These are phyloP conservation scores for Chrysoperla carnea DNA, from an alignment of 1,140 invertebrate species.

Conservation along the genomic window DNA sequence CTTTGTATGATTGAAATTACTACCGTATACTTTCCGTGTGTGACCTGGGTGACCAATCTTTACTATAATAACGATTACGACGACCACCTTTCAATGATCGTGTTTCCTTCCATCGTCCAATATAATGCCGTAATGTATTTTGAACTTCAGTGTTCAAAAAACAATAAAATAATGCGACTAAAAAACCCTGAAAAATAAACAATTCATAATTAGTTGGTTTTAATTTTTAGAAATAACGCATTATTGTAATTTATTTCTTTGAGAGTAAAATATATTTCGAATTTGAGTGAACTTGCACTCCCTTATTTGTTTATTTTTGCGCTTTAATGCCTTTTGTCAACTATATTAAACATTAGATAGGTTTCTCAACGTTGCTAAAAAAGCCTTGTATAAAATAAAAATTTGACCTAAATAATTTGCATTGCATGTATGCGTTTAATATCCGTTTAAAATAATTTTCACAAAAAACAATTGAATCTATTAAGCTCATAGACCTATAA, in stretches of 20 bases:
- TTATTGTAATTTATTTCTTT: slow-evolving; percentile 34
- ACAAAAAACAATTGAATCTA: too few species aligned
- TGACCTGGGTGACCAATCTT: slow-evolving; percentile 61
- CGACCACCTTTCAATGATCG: slow-evolving; percentile 38
- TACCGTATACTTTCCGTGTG: slow-evolving; percentile 68
- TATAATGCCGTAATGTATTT: slow-evolving; percentile 62
- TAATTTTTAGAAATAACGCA: slow-evolving; percentile 3
- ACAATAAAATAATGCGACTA: slow-evolving; percentile 76
- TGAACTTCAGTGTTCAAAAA: slow-evolving; percentile 86
- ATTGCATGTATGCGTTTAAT: too few species aligned
- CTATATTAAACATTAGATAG: too few species aligned
- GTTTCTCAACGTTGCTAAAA: too few species aligned
- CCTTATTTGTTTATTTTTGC: too few species aligned
- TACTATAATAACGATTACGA: slow-evolving; percentile 40
- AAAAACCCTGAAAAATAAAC: slow-evolving; percentile 49
- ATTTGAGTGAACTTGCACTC: too few species aligned
- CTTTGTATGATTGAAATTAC: slow-evolving; percentile 7
- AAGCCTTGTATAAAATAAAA: too few species aligned
- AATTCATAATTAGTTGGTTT: not conserved
- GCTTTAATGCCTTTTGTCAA: too few species aligned
- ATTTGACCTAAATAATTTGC: too few species aligned
- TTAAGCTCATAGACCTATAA: too few species aligned
- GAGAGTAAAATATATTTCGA: too few species aligned
- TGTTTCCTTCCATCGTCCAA: slow-evolving; percentile 57
- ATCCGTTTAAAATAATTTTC: too few species aligned